A percentile compares a stretch with the other conserved stretches of the same genome.
Evolutionary conservation across 2,888 invertebrate species (phyloP).

Genomic region (Actias luna): DNA sequence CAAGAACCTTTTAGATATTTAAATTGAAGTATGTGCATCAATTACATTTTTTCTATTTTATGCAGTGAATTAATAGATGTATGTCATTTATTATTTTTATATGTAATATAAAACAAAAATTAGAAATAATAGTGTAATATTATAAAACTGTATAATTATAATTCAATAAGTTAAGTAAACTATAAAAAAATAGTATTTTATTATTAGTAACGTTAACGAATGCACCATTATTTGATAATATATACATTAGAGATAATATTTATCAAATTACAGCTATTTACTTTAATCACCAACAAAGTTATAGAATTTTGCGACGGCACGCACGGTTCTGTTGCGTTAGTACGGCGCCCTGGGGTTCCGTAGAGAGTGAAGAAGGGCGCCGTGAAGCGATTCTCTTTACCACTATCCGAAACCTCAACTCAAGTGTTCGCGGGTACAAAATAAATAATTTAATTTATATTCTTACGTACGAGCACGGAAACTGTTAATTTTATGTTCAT

Average conservation of each 20-base stretch:
- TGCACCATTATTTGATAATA: neutral
- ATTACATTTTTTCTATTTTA: neutral
- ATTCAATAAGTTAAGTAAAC: neutral
- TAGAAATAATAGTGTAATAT: slow-evolving; percentile 2
- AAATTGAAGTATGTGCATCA: neutral
- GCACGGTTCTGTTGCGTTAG: neutral
- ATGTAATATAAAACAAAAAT: neutral
- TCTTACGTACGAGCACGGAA: too few relatives aligned
- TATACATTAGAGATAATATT: neutral
- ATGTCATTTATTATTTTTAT: neutral
- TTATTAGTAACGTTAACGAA: neutral
- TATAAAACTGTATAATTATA: neutral
- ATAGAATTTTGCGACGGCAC: neutral
- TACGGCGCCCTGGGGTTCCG: too few relatives aligned
- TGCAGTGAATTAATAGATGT: neutral
- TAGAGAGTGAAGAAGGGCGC: too few relatives aligned
- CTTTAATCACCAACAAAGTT: neutral
- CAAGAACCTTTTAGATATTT: neutral
- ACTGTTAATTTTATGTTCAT: too few relatives aligned
- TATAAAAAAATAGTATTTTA: neutral
- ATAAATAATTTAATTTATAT: too few relatives aligned
- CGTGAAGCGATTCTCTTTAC: too few relatives aligned
- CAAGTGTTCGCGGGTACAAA: too few relatives aligned
- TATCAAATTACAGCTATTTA: neutral
- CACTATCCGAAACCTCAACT: too few relatives aligned